Evolutionary conservation across 2,888 invertebrate species (phyloP).

Genomic region (Drosophila subquinaria): DNA sequence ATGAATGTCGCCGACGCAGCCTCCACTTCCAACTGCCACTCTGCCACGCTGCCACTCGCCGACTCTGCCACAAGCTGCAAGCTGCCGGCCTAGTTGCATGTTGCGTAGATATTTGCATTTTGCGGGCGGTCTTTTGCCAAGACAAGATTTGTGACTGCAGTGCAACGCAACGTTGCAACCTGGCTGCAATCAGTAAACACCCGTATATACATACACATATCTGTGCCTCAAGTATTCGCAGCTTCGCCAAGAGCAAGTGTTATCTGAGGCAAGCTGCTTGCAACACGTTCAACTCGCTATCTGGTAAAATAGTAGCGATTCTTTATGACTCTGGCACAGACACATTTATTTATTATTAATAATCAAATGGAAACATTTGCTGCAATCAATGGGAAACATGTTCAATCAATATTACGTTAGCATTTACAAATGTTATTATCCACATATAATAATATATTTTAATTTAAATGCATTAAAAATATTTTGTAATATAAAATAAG

Average conservation of each 20-base stretch:
- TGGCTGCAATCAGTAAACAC: slow-evolving; percentile 49
- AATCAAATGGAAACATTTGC: slow-evolving; percentile 20
- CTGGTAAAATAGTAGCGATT: slow-evolving; percentile 18
- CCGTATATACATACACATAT: background rate
- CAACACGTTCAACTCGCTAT: slow-evolving; percentile 27
- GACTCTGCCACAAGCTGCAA: slow-evolving; percentile 13
- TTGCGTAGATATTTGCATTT: slow-evolving; percentile 77
- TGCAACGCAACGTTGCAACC: slow-evolving; percentile 29
- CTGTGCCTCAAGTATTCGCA: slow-evolving; percentile 16
- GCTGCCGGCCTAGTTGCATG: slow-evolving; percentile 62
- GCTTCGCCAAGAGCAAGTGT: slow-evolving; percentile 42
- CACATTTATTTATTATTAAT: slow-evolving; percentile 20
- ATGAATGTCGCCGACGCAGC: slow-evolving; percentile 79
- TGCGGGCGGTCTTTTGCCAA: slow-evolving; percentile 58
- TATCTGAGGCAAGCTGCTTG: slow-evolving; percentile 38
- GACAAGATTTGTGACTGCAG: slow-evolving; percentile 74
- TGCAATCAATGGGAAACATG: slow-evolving; percentile 20
- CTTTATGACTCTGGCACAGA: slow-evolving; percentile 18
- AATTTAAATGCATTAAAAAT: too few relatives aligned
- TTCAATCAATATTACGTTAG: background rate
- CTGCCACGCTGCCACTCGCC: background rate
- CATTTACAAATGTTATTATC: background rate
- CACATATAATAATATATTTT: too few relatives aligned
- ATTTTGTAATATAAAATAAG: too few relatives aligned
- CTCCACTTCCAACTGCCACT: slow-evolving; percentile 19